A percentile compares a stretch with the other conserved stretches of the same genome.
phyloP scores from a whole-genome alignment of 2,888 invertebrate species.

The Lysandra bellargus region DNA sequence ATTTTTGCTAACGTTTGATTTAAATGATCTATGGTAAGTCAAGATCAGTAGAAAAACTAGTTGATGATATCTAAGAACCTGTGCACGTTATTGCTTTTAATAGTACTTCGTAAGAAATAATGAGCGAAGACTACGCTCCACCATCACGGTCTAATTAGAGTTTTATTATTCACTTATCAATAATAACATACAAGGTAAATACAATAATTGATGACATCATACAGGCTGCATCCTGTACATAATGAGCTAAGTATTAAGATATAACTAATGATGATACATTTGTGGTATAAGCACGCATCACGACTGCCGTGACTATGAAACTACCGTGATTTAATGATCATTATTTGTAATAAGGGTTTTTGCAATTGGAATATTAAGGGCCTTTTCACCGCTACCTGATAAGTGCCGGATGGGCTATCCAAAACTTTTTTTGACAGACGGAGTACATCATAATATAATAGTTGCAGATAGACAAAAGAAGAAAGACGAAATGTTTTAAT shows the following conservation, averaged over 20 bases:
- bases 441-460: too few relatives aligned
- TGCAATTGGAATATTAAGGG: not conserved
- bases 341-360: not conserved
- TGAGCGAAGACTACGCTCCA: not conserved
- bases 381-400: too few relatives aligned
- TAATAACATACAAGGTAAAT: not conserved
- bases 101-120: not conserved
- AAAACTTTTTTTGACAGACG: too few relatives aligned
- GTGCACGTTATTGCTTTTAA: not conserved
- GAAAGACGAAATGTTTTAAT: not conserved
- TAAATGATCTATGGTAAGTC: not conserved
- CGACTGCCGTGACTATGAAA: not conserved
- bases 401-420: too few relatives aligned
- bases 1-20: not conserved
- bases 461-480: not conserved
- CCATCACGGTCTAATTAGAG: not conserved
- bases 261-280: conserved; percentile 8
- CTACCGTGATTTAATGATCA: conserved; percentile 5
- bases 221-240: conserved; percentile 15
- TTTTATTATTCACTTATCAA: not conserved
- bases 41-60: not conserved
- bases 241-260: not conserved
- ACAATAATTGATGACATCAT: conserved; percentile 15
- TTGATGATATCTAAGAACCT: not conserved
- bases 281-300: not conserved